Evolutionary conservation across 2,888 invertebrate genomes (phyloP), one percentile per base, ranked within the genome.

Genomic region (Xestia sexstrigata): DNA sequence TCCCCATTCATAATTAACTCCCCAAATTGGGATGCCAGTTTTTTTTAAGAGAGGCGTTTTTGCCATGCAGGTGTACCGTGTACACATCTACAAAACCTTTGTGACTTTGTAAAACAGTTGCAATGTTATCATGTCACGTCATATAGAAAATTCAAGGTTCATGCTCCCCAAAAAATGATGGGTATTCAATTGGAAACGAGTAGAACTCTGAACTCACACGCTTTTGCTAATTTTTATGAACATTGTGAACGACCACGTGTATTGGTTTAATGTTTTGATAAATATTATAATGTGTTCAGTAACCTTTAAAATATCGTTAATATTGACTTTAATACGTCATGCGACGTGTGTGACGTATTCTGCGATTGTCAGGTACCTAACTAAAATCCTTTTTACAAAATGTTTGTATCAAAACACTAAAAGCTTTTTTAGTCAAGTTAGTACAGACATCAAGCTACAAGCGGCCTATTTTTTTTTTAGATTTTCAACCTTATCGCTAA

Each of bases 271-370:
- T n/a, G n/a, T n/a, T n/a, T n/a, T n/a, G n/a, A n/a, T n/a, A n/a
- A n/a, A n/a, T n/a, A n/a, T n/a, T n/a, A n/a, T n/a, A n/a, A n/a
- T n/a, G n/a, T n/a, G n/a, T n/a, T n/a, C n/a, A n/a, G n/a, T n/a
- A n/a, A n/a, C n/a, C n/a, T n/a, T n/a, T n/a, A n/a, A n/a, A n/a
- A n/a, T n/a, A n/a, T n/a, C n/a, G n/a, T n/a, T n/a, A n/a, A n/a
- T 62, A 35, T 63, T 78, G 35, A n/a, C 45, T 17, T 15, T 30
- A 3, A 20, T 65, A 69, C 42, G 74, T 80, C 49, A 69, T 17
- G 0, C 0, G 23, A 4, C 63, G 13, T 74, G 20, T 68, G 20
- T 74, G 74, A 68, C 30, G 68, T 79, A 69, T 49, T 55, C 26
- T 42, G 55, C 42, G 49, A 69, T 74, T 26, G 15, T 52, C 8